Evolutionary conservation across 1,140 invertebrate genomes (phyloP), one percentile per base, ranked within the genome.

Genomic region (Carposina sasakii): DNA sequence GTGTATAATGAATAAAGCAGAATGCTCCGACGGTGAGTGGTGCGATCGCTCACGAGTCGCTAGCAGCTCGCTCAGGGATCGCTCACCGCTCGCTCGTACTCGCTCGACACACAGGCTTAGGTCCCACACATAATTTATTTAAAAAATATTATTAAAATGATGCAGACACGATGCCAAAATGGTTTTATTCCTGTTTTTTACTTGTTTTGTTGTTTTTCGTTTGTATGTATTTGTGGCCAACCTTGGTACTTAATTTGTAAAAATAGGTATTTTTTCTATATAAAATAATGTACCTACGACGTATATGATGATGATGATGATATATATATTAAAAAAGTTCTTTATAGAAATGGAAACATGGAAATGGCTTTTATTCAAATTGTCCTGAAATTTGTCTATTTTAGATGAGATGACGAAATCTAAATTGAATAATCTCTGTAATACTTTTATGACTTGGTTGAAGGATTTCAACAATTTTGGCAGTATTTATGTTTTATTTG

Each of bases 141-240:
- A 70, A 66, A 72, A 63, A 67, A 77, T 67, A 65, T 62, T 65
- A 66, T 60, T 69, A 60, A 71, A 66, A 63, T 46, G 47, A 78
- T 65, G 76, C 79, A 77, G 68, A 78, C 74, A 72, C 76, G 73
- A 83, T 77, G 75, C 79, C 79, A 81, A 82, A 82, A 83, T 83
- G 79, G 79, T 81, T 77, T 76, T 77, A 79, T 79, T 81, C 77
- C 77, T 81, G 77, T 81, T 83, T 79, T 74, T 77, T 71, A 76
- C 61, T 81, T 81, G 74, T 83, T 83, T 79, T 83, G 76, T 83
- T 83, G 69, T 83, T 78, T 74, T 76, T 79, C 70, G 78, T 83
- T 79, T 81, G 71, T 77, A 77, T 81, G 74, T 81, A 81, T 79
- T 73, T 75, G 76, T 83, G 76, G 77, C 79, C 79, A 73, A 79